Base-by-base conservation (phyloP, 2,797 vertebrate genomes). In the Rhinogobio ventralis region DNA sequence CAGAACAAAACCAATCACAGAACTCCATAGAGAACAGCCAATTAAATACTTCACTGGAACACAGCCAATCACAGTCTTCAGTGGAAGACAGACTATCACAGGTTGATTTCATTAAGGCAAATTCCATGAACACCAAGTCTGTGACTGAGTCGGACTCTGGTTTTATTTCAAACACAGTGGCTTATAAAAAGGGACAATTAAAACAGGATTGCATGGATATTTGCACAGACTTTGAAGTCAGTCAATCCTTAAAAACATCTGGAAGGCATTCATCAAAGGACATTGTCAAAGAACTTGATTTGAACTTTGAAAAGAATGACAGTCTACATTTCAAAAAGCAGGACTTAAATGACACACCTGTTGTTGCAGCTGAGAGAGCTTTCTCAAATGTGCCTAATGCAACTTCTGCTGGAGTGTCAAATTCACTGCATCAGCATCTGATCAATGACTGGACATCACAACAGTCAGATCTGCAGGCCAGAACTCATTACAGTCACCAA, bases 251-350 rank as follows among this genome's bases (percentile, higher is more conserved):
- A 4, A 46, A 73, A 15, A 13, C n/a, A 36, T 67, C 69, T 66
- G 71, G 73, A 72, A 28, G 17, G 10, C 23, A 75, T 23, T 9
- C 51, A 39, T 82, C 78, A 62, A 25, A 55, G 7, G 28, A 87
- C 51, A 73, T 10, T 13, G 49, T 81, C 39, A 71, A 81, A 30
- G 23, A 25, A 79, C 53, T 45, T 2, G 49, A 51, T 57, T 36
- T 69, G 13, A 75, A 57, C 36, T 42, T 45, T 20, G 30, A 46
- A 19, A 80, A 69, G n/a, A 45, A 30, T 6, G 49, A 74, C 19
- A 46, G 4, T 68, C 39, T 77, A 33, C 25, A 53, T 84, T 64
- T 81, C 8, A 25, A 72, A 46, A 75, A 81, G 45, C 33, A 55
- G 15, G 13, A 36, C 7, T 55, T 73, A 2, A 82, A 20, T 64